phyloP scores from a whole-genome alignment of 2,888 invertebrate genomes.

The Metallyticus violacea region DNA sequence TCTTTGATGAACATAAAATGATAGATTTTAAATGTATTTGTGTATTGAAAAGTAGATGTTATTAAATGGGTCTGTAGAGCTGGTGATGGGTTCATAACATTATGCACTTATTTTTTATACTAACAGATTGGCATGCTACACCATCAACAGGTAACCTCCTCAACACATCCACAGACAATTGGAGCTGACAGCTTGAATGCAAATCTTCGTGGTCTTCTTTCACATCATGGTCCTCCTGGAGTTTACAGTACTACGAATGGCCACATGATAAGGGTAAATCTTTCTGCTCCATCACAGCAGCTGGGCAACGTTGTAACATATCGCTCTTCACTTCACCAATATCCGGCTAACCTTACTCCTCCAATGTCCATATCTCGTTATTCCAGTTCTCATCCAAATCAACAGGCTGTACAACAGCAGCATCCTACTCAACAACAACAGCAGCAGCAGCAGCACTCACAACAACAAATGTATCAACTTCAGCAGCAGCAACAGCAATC shows the following conservation, averaged over 20 bases:
- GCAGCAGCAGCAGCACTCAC: conserved; percentile 30
- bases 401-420: conserved; percentile 44
- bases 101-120: background rate
- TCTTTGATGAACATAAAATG: too few species aligned
- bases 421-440: conserved; percentile 43
- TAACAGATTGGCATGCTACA: conserved; percentile 5
- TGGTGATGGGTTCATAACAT: background rate
- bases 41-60: background rate
- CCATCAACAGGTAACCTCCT: conserved; percentile 51
- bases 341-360: background rate
- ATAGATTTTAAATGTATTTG: too few species aligned
- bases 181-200: conserved; percentile 42
- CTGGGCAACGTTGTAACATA: conserved; percentile 4
- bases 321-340: conserved; percentile 9
- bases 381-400: conserved; percentile 40
- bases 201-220: conserved; percentile 45
- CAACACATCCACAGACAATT: conserved; percentile 59
- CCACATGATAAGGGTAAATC: conserved; percentile 21
- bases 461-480: conserved; percentile 30
- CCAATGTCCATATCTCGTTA: conserved; percentile 2
- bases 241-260: conserved; percentile 5
- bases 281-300: conserved; percentile 9
- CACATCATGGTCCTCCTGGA: conserved; percentile 16
- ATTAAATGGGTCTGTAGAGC: background rate
- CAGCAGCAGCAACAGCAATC: conserved; percentile 27